Evolutionary conservation across 2,888 invertebrate genomes (phyloP), one percentile per base, ranked within the genome.

Genomic region (Caenorhabditis sp.): DNA sequence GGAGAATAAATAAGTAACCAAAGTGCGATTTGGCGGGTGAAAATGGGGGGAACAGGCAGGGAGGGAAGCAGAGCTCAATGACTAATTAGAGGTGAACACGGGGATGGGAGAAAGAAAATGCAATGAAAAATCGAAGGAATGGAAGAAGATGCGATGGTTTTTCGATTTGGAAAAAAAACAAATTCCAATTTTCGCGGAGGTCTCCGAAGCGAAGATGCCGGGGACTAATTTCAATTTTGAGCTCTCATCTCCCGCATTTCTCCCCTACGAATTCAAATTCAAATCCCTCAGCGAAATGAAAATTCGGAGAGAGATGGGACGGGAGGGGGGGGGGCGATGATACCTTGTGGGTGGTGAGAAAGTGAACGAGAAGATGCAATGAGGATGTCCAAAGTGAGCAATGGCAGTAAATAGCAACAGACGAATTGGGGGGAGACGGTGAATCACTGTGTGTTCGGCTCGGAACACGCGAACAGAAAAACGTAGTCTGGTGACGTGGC

Each of bases 151-250:
- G 40, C 55, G 50, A 50, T 37, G n/a, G 47, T n/a, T 37, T 20
- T 18, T 18, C 55, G 71, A 62, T 62, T 44, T 40, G 4, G 47
- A 2, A 62, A 58, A 61, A 70, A 50, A 70, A 70, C 32, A 50
- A 70, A 70, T 51, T 70, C 58, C 60, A 51, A 44, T n/a, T n/a
- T 40, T 9, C 44, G 13, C 40, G 40, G 13, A 8, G 40, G 13
- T 13, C 2, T 11, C 6, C 11, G 6, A 15, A 15, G 26, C 2
- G n/a, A 9, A 28, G 18, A 32, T 35, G 56, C 35, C 28, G 22
- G 26, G 24, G 65, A 67, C 74, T 67, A 74, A 74, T 74, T 74
- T 74, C 74, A 74, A 74, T 65, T 74, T 65, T 60, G 74, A 65
- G 74, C 74, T 65, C 65, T 67, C 74, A 74, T 74, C 72, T 58